These are phyloP conservation scores for Silvanus unidentatus DNA, from an alignment of 2,888 invertebrate species.

Conservation along the genomic window DNA sequence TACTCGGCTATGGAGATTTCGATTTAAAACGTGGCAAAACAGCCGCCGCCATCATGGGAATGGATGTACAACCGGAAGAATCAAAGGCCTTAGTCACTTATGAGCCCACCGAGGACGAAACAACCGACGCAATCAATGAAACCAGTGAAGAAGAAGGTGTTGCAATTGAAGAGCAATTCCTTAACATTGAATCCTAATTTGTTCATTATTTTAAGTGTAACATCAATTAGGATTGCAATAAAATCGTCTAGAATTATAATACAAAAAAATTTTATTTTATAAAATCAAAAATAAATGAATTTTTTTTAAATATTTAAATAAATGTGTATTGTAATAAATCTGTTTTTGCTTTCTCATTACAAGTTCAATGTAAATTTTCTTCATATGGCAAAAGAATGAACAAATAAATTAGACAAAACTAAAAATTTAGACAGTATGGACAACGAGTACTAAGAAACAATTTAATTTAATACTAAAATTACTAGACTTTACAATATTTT, in stretches of 20 bases:
- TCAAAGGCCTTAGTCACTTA: too few relatives aligned
- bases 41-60: conserved; percentile 36
- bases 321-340: too few relatives aligned
- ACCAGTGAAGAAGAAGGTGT: background rate
- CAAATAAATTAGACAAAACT: conserved; percentile 12
- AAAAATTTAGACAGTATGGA: conserved; percentile 5
- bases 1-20: conserved; percentile 44
- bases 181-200: too few relatives aligned
- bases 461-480: conserved; percentile 31
- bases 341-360: too few relatives aligned
- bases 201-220: too few relatives aligned
- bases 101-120: too few relatives aligned
- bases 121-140: background rate
- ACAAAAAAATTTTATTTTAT: conserved; percentile 27
- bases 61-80: conserved; percentile 1
- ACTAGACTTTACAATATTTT: conserved; percentile 40
- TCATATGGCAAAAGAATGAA: conserved; percentile 17
- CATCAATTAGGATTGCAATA: too few relatives aligned
- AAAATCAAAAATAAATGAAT: conserved; percentile 13
- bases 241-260: conserved; percentile 19
- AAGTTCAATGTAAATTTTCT: too few relatives aligned
- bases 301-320: too few relatives aligned
- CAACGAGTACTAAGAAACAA: conserved; percentile 15
- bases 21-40: conserved; percentile 38
- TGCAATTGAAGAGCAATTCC: too few relatives aligned